Conservation (phyloP, 2,797 vertebrate species). For the Cossypha dichroa region DNA sequence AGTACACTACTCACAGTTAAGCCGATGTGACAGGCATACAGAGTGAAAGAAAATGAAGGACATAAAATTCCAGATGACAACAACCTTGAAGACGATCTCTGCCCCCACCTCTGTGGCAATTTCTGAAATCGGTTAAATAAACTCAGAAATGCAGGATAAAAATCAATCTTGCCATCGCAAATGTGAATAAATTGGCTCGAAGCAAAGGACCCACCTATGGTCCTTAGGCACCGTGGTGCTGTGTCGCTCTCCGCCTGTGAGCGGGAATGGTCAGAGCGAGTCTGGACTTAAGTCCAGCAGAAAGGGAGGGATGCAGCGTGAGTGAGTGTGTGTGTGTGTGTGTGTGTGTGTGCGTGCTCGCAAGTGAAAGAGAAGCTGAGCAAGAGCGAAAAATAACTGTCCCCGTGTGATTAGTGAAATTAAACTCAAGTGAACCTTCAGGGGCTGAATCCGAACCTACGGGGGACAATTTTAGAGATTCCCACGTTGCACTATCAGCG, state of each 20-base stretch:
- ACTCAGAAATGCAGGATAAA: slow-evolving; percentile 80
- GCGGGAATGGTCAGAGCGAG: background rate
- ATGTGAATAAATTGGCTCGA: slow-evolving; percentile 35
- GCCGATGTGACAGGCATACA: slow-evolving; percentile 84
- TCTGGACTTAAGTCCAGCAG: slow-evolving; percentile 29
- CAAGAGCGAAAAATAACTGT: slow-evolving; percentile 44
- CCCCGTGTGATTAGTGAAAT: slow-evolving; percentile 25
- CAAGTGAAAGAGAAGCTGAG: slow-evolving; percentile 20
- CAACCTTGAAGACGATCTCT: slow-evolving; percentile 87
- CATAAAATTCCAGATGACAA: slow-evolving; percentile 86
- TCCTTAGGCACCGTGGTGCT: background rate
- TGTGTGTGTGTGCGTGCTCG: background rate
- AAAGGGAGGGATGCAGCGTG: background rate
- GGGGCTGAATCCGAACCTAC: background rate
- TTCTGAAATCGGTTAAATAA: slow-evolving; percentile 81
- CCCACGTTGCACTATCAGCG: background rate
- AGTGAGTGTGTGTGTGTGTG: background rate
- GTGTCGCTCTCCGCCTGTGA: background rate
- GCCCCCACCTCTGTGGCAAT: slow-evolving; percentile 71
- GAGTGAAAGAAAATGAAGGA: slow-evolving; percentile 85
- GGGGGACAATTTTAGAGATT: background rate
- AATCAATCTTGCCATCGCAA: slow-evolving; percentile 77
- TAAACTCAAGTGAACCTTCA: slow-evolving; percentile 44
- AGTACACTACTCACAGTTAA: slow-evolving; percentile 82
- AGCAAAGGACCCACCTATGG: background rate